Percentiles rank a stretch among this genome's conserved stretches.
Evolutionary conservation across 2,888 invertebrate species (phyloP).

Genomic region (Parascotia fuliginaria): DNA sequence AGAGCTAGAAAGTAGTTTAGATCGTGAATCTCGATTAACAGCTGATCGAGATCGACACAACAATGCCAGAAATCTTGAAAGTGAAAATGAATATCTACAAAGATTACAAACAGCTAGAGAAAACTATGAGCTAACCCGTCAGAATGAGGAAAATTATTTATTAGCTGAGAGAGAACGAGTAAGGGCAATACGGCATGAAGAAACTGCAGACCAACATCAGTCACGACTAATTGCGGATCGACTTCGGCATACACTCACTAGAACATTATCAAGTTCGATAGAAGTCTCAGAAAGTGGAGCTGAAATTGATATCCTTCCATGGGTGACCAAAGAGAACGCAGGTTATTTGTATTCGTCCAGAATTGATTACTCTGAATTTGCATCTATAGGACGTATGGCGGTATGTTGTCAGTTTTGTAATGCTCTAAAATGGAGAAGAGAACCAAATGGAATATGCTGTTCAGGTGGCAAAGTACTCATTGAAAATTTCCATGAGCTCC

Average conservation of each 20-base stretch:
- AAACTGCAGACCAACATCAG: too few species aligned
- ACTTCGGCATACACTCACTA: background rate
- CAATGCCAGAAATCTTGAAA: too few species aligned
- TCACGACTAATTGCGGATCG: background rate
- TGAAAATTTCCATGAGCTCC: too few species aligned
- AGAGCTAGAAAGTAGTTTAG: background rate
- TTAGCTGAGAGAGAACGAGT: too few species aligned
- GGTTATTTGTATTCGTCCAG: background rate
- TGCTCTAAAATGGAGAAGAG: slow-evolving; percentile 2
- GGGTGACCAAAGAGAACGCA: background rate
- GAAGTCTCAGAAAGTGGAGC: background rate
- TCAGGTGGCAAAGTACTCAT: too few species aligned
- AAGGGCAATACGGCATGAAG: too few species aligned
- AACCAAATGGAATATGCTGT: background rate
- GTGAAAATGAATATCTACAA: too few species aligned
- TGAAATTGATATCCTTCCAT: background rate
- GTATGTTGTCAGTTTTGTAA: slow-evolving; percentile 1
- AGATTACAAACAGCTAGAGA: too few species aligned
- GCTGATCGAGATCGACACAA: background rate
- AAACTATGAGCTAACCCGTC: too few species aligned
- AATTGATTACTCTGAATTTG: background rate
- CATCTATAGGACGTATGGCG: background rate
- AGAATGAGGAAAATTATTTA: too few species aligned
- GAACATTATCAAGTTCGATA: background rate
- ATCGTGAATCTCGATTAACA: background rate